Percentiles rank a stretch among this genome's conserved stretches.
Evolutionary conservation across 2,113 vertebrate genomes (phyloP).

Genomic region (Triplophysa rosa): DNA sequence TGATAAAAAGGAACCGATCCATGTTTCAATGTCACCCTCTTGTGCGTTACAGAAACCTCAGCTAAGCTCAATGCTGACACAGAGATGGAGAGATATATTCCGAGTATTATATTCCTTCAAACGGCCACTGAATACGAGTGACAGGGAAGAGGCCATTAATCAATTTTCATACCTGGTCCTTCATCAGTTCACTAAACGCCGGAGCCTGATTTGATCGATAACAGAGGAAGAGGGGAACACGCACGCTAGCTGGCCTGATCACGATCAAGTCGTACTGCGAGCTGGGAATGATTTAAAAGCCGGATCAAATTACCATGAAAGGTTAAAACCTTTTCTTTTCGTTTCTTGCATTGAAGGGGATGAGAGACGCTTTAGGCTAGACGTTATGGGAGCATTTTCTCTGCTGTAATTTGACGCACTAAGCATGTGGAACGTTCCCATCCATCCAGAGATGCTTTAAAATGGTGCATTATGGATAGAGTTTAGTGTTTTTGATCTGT

Average conservation of each 20-base stretch:
- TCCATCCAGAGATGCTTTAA: background rate
- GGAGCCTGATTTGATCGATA: constrained; percentile 36
- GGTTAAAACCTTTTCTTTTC: constrained; percentile 27
- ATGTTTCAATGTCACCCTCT: constrained; percentile 41
- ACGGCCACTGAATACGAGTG: constrained; percentile 22
- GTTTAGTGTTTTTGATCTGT: background rate
- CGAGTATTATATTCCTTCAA: constrained; percentile 35
- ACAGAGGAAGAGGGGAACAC: constrained; percentile 33
- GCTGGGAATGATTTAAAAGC: constrained; percentile 53
- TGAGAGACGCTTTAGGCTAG: constrained; percentile 20
- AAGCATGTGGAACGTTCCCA: background rate
- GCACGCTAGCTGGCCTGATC: background rate
- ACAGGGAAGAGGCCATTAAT: constrained; percentile 35
- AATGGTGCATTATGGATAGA: background rate
- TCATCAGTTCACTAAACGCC: constrained; percentile 41
- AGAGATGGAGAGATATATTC: constrained; percentile 38
- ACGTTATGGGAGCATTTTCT: constrained; percentile 11
- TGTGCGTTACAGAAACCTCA: constrained; percentile 30
- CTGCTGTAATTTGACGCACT: constrained; percentile 32
- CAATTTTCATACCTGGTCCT: constrained; percentile 38
- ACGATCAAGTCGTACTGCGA: constrained; percentile 20
- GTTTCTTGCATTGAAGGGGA: constrained; percentile 30
- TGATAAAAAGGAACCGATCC: constrained; percentile 14
- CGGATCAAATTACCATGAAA: constrained; percentile 46
- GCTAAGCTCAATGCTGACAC: constrained; percentile 22